These are phyloP conservation scores for Trematomus bernacchii DNA, from an alignment of 2,797 vertebrate genomes.

Conservation along the genomic window DNA sequence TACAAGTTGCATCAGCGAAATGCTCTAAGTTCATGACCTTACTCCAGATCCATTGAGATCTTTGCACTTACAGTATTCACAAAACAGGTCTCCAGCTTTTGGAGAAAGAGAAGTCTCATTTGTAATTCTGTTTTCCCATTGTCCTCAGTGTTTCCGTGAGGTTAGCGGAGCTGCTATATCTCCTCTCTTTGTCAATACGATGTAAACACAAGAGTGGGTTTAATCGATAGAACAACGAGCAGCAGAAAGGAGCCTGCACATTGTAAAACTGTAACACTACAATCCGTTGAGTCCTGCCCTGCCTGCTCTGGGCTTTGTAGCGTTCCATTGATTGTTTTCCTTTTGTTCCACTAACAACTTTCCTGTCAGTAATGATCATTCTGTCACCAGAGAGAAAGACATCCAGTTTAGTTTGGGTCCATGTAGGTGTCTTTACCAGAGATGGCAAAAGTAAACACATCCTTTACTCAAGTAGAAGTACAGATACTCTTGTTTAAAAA, in stretches of 20 bases:
- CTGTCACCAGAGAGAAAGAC: not conserved
- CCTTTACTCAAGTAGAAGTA: no score
- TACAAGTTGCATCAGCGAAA: not conserved
- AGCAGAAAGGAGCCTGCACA: constrained; percentile 24
- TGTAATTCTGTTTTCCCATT: not conserved
- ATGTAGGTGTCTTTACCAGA: not conserved
- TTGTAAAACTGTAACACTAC: not conserved
- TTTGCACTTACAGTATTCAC: not conserved
- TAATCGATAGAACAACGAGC: constrained; percentile 21
- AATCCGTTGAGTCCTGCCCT: not conserved
- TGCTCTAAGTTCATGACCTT: not conserved
- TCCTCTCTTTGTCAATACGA: constrained; percentile 21
- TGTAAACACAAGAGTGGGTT: constrained; percentile 49
- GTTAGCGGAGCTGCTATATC: constrained; percentile 22
- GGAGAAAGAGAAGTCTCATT: not conserved
- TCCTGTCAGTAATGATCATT: constrained; percentile 4
- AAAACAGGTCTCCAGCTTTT: not conserved
- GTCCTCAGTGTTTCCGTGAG: constrained; percentile 11
- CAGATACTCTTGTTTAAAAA: no score
- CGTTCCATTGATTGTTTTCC: not conserved
- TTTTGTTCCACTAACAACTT: constrained; percentile 2
- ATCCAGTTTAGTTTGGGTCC: no score
- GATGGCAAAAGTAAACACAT: no score
- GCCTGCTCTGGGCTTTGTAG: not conserved
- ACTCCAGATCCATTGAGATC: not conserved